A percentile compares a stretch with the other conserved stretches of the same genome.
Evolutionary conservation across 1,140 invertebrate species (phyloP).

Genomic region (Drosophila tsacasi): DNA sequence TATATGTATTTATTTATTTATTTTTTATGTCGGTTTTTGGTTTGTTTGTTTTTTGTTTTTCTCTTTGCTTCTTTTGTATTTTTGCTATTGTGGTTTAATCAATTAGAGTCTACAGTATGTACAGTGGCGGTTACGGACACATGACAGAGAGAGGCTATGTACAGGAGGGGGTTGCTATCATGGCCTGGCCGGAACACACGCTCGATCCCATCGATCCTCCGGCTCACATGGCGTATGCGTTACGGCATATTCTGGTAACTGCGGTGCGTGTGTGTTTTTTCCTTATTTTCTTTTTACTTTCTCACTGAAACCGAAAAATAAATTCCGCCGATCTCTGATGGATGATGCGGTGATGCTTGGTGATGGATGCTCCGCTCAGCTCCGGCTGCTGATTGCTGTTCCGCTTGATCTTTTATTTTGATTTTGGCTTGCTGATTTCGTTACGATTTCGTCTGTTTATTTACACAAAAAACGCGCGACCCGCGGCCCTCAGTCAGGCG

Average conservation of each 20-base stretch:
- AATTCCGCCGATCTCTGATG: conserved; percentile 25
- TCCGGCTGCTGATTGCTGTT: conserved; percentile 32
- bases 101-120: conserved; percentile 55
- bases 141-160: conserved; percentile 56
- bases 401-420: conserved; percentile 9
- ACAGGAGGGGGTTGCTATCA: conserved; percentile 55
- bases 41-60: conserved; percentile 19
- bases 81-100: conserved; percentile 33
- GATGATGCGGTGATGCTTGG: conserved; percentile 1
- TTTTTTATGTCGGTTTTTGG: conserved; percentile 14
- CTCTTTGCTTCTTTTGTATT: background rate
- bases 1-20: conserved; percentile 26
- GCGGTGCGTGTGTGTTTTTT: background rate
- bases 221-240: conserved; percentile 60
- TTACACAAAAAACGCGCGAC: conserved; percentile 63
- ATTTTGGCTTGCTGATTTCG: conserved; percentile 10
- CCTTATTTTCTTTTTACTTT: background rate
- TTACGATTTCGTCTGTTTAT: conserved; percentile 46
- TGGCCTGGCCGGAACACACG: conserved; percentile 49
- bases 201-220: conserved; percentile 74
- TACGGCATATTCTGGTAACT: conserved; percentile 30
- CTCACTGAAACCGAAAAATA: conserved; percentile 41
- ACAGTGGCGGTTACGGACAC: conserved; percentile 39
- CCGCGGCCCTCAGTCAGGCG: conserved; percentile 52
- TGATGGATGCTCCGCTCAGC: background rate